These are phyloP conservation scores for Cephus pygmeus DNA, from an alignment of 2,888 invertebrate species.

Conservation along the genomic window DNA sequence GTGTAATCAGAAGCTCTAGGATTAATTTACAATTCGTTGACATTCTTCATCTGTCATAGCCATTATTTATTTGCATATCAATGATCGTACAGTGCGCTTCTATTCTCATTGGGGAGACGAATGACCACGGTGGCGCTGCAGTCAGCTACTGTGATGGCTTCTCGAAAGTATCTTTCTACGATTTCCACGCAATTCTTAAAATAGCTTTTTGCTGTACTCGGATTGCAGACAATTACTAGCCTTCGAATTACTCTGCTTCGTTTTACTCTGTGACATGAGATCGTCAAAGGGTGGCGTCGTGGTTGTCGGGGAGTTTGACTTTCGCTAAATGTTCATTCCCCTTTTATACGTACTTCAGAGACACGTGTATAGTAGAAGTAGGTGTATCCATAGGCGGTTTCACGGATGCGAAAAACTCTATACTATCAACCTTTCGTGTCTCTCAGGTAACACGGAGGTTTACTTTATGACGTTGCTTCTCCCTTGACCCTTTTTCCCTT, in stretches of 20 bases:
- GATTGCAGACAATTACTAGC: not conserved
- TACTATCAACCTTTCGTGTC: not conserved
- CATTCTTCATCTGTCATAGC: no score
- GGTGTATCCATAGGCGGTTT: not conserved
- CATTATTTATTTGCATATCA: no score
- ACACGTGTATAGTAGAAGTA: not conserved
- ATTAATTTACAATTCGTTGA: no score
- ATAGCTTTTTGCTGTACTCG: not conserved
- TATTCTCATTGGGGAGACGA: no score
- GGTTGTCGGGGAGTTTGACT: not conserved
- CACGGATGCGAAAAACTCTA: not conserved
- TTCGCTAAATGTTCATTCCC: conserved; percentile 39
- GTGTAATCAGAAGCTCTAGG: no score
- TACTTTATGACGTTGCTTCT: conserved; percentile 20
- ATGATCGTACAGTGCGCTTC: no score
- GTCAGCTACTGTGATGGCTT: no score
- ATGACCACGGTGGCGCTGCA: no score
- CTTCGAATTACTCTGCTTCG: not conserved
- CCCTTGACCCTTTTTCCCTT: not conserved
- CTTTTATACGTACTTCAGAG: conserved; percentile 34
- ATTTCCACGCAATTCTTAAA: no score
- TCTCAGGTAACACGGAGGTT: conserved; percentile 15
- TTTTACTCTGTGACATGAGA: not conserved
- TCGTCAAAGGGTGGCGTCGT: not conserved
- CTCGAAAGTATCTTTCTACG: no score